These are phyloP conservation scores for Cheirogaleus major DNA, from an alignment of 2,797 vertebrate species.

Conservation along the genomic window DNA sequence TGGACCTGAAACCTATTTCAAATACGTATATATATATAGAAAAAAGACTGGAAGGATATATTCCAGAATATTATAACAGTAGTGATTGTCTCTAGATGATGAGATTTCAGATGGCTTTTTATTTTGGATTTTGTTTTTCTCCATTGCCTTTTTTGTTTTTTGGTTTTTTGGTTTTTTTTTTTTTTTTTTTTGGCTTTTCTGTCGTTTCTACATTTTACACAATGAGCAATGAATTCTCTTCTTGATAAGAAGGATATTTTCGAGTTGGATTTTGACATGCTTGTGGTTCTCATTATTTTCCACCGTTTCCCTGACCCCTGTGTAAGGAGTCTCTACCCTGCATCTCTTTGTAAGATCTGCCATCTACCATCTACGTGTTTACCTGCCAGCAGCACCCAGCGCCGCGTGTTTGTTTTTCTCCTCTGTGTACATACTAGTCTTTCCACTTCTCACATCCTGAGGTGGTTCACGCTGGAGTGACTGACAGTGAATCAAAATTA, in stretches of 20 bases:
- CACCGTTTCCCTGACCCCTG: slow-evolving; percentile 74
- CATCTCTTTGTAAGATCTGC: slow-evolving; percentile 82
- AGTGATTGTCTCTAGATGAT: neutral
- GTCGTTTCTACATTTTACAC: neutral
- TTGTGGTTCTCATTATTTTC: slow-evolving; percentile 79
- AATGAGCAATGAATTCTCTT: neutral
- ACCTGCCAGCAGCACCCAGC: slow-evolving; percentile 79
- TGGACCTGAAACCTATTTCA: neutral
- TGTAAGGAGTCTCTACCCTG: slow-evolving; percentile 71
- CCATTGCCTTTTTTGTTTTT: neutral
- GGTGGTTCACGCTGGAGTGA: slow-evolving; percentile 81
- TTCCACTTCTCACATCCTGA: slow-evolving; percentile 77
- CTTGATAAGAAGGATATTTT: neutral
- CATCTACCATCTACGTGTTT: slow-evolving; percentile 77
- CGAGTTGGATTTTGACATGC: slow-evolving; percentile 56
- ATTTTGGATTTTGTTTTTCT: slow-evolving; percentile 24
- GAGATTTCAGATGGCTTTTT: neutral
- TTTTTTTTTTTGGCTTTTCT: neutral
- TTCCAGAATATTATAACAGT: neutral
- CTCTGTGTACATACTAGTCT: slow-evolving; percentile 84
- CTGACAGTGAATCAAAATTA: slow-evolving; percentile 87
- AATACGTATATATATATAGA: neutral
- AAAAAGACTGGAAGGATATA: slow-evolving; percentile 22
- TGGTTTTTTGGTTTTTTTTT: neutral
- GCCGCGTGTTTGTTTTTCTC: slow-evolving; percentile 84